Conservation (phyloP, 1,140 invertebrate species). For the Trichonephila clavata region DNA sequence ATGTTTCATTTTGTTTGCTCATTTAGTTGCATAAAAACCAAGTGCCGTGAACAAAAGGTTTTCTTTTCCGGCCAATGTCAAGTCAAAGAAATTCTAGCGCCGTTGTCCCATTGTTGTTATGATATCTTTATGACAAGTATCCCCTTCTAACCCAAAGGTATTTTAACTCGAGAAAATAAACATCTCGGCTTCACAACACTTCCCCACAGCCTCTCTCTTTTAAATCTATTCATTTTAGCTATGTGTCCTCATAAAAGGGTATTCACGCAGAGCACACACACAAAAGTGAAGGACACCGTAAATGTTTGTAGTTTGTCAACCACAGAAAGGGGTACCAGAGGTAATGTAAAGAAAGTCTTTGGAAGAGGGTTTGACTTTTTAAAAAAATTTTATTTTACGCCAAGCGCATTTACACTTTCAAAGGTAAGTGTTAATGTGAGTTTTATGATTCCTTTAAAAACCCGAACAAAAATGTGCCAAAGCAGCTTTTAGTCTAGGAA, state of each 20-base stretch:
- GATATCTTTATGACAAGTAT: conserved; percentile 56
- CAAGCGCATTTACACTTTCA: conserved; percentile 16
- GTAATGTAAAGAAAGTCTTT: background rate
- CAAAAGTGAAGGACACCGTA: conserved; percentile 43
- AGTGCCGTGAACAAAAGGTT: background rate
- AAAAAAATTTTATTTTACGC: background rate
- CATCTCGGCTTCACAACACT: background rate
- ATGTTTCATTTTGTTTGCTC: conserved; percentile 1
- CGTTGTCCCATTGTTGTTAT: conserved; percentile 27
- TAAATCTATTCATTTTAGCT: conserved; percentile 16
- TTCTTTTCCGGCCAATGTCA: background rate
- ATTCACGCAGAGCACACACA: background rate
- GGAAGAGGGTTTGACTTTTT: background rate
- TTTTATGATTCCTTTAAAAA: conserved; percentile 53
- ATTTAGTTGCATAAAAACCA: background rate
- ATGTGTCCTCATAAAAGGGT: conserved; percentile 70
- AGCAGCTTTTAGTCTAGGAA: background rate
- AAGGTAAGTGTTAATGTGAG: conserved; percentile 45
- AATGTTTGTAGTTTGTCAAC: conserved; percentile 47
- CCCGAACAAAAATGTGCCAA: conserved; percentile 5
- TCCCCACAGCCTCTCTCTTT: conserved; percentile 9
- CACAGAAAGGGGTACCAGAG: background rate
- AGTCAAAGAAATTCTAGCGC: background rate
- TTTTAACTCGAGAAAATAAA: conserved; percentile 18
- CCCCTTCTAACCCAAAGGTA: conserved; percentile 7